A percentile compares a stretch with the other conserved stretches of the same genome.
phyloP scores from a whole-genome alignment of 2,888 invertebrate species.

The Lottia gigantea region DNA sequence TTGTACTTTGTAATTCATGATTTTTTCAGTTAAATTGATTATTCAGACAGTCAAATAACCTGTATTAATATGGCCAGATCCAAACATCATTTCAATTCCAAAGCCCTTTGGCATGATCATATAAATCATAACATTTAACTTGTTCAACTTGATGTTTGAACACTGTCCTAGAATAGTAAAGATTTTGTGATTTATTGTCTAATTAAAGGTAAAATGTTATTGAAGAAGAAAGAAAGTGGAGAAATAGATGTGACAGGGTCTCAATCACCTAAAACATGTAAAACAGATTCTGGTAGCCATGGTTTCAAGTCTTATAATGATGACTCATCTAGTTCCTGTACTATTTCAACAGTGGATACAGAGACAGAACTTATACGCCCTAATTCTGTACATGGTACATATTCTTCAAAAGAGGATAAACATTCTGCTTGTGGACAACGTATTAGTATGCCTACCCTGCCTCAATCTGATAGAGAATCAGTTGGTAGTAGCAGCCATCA shows the following conservation, averaged over 20 bases:
- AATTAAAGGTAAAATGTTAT: slow-evolving; percentile 27
- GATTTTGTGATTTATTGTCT: too few relatives aligned
- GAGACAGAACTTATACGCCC: slow-evolving; percentile 37
- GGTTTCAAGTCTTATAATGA: slow-evolving; percentile 21
- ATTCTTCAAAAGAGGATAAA: slow-evolving; percentile 23
- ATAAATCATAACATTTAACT: too few relatives aligned
- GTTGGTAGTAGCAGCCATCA: slow-evolving; percentile 46
- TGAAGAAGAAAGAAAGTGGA: slow-evolving; percentile 32
- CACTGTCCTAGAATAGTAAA: too few relatives aligned
- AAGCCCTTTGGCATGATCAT: too few relatives aligned
- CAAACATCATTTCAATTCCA: too few relatives aligned
- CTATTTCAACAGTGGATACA: slow-evolving; percentile 31
- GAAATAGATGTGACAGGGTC: slow-evolving; percentile 30
- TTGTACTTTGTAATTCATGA: too few relatives aligned
- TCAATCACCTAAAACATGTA: slow-evolving; percentile 23
- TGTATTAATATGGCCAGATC: too few relatives aligned
- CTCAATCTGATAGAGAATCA: slow-evolving; percentile 51
- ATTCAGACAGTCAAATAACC: too few relatives aligned
- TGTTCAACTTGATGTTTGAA: too few relatives aligned
- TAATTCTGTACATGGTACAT: slow-evolving; percentile 36
- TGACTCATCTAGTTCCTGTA: slow-evolving; percentile 37
- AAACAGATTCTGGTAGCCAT: slow-evolving; percentile 15
- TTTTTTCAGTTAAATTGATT: too few relatives aligned
- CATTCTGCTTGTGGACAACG: slow-evolving; percentile 62
- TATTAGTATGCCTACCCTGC: slow-evolving; percentile 93